Conservation (phyloP, 2,797 vertebrate genomes). For the Alauda arvensis region DNA sequence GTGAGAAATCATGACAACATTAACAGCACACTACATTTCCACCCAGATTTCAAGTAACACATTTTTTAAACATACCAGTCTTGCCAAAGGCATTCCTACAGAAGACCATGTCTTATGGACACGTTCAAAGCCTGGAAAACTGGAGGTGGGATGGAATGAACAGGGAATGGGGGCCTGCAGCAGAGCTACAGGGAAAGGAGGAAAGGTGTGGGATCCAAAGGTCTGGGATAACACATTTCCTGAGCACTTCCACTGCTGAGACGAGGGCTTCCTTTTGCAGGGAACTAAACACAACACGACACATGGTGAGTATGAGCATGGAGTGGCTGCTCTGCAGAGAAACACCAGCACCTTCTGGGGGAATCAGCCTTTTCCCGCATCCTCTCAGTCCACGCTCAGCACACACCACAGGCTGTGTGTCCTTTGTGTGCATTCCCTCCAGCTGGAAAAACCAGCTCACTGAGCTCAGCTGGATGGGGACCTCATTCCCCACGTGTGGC, state of each 20-base stretch:
- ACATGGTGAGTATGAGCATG: accelerated
- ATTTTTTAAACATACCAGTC: not conserved
- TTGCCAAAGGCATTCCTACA: not conserved
- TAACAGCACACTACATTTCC: not conserved
- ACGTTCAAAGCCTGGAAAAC: not conserved
- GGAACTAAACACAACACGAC: not conserved
- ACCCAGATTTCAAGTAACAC: not conserved
- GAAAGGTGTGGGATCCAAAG: not conserved
- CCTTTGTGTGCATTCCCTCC: accelerated
- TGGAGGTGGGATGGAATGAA: not conserved
- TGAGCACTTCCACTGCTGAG: not conserved
- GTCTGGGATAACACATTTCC: not conserved
- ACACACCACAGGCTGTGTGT: accelerated
- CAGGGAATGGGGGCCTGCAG: not conserved
- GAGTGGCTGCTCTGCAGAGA: not conserved
- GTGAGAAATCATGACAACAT: not conserved
- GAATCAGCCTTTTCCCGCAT: accelerated
- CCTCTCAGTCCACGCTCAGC: accelerated
- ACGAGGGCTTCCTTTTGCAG: not conserved
- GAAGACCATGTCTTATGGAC: not conserved
- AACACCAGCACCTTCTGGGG: accelerated
- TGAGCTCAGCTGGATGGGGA: not conserved
- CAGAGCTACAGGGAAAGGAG: not conserved
- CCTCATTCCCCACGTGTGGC: not conserved
- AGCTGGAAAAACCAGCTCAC: accelerated